Base-by-base conservation (phyloP, 35 echinoderm and acorn worm genomes). In the Heliocidaris tuberculata region DNA sequence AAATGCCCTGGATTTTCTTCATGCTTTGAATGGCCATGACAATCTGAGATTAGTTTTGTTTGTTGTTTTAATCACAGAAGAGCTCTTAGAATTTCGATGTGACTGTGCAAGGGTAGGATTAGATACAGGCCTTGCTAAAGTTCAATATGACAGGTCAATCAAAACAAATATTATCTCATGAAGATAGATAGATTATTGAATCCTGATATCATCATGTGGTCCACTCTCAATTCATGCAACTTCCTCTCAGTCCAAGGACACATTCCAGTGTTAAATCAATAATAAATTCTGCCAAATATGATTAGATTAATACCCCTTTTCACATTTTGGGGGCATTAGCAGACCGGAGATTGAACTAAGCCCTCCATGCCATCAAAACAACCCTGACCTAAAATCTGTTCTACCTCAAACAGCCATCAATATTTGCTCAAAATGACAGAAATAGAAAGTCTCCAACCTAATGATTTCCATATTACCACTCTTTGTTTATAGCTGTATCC, bases 241-340 rank as follows among this genome's bases (percentile, higher is more conserved):
- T 89, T 89, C 87, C 87, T 89, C 10, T 89, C 87, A 89, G 87
- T 13, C 7, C 87, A 89, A 89, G 87, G 87, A 89, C 87, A 89
- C 32, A 32, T 32, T 89, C 87, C 35, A n/a, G 27, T 27, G 65
- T 78, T n/a, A 78, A 78, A n/a, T 78, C 17, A 78, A 78, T 19
- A 78, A 78, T 78, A 78, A 21, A 78, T 78, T 78, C 27, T 78
- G 65, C 65, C 65, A 78, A 24, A 78, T 78, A 78, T 78, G 65
- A 78, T 78, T 78, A 78, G 19, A 78, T 78, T 78, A 78, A 78
- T 78, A 78, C 65, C 65, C 65, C 27, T 24, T 70, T 78, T 78
- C 65, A 78, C 27, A 78, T 24, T 78, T 21, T 27, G 65, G 27
- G 65, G 65, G 65, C 65, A 78, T 78, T 78, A 78, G 65, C 65